phyloP scores from a whole-genome alignment of 2,888 invertebrate species.

The Thyatira batis region DNA sequence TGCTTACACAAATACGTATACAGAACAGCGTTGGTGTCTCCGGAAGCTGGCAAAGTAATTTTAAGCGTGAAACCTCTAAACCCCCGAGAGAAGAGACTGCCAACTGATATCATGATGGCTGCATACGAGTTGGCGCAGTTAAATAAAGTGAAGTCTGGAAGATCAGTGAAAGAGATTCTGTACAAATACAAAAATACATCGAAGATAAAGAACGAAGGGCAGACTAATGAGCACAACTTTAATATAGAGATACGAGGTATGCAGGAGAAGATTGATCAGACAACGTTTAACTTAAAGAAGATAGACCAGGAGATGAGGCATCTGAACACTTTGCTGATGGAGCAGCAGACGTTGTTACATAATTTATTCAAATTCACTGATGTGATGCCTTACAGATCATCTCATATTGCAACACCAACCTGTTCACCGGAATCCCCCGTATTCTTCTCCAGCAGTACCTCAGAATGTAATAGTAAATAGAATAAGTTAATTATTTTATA shows the following conservation, averaged over 20 bases:
- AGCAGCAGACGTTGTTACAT: conserved; percentile 67
- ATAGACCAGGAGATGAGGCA: conserved; percentile 87
- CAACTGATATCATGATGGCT: conserved; percentile 89
- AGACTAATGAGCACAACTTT: conserved; percentile 68
- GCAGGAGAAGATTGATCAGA: conserved; percentile 87
- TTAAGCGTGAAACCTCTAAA: conserved; percentile 91
- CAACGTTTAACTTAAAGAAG: conserved; percentile 86
- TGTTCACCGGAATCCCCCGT: conserved; percentile 59
- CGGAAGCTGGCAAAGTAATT: conserved; percentile 91
- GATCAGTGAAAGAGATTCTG: conserved; percentile 84
- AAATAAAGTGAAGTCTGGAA: conserved; percentile 85
- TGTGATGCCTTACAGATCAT: conserved; percentile 42
- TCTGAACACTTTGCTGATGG: conserved; percentile 78
- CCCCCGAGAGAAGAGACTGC: conserved; percentile 90
- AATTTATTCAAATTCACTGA: conserved; percentile 57
- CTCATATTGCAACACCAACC: conserved; percentile 43
- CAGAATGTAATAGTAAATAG: conserved; percentile 35
- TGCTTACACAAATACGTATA: conserved; percentile 88
- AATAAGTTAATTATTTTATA: neutral
- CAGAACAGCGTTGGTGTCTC: conserved; percentile 90
- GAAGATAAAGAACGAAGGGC: conserved; percentile 82
- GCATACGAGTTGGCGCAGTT: conserved; percentile 90
- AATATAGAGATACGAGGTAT: conserved; percentile 83
- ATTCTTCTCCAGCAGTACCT: conserved; percentile 52
- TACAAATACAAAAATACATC: conserved; percentile 83